Evolutionary conservation across 2,888 invertebrate species (phyloP), one percentile per base, ranked within the genome.

Genomic region (Volucella bombylans): DNA sequence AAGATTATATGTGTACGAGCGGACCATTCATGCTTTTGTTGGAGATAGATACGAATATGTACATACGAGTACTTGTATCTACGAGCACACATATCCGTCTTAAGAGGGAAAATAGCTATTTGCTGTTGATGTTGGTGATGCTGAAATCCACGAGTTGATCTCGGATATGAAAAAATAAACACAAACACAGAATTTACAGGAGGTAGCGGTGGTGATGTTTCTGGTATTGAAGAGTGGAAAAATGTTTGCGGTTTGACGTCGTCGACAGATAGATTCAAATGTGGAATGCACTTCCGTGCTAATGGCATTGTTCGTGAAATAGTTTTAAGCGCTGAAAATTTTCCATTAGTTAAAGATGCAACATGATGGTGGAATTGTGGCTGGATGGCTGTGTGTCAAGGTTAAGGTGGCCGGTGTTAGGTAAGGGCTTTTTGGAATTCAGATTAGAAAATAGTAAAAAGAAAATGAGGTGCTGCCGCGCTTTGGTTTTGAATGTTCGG

Each of bases 141-240:
- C 31, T 31, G 31, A 6, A 68, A 78, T 82, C 67, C 38, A 65
- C 61, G 45, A 62, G 68, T 67, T 82, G 68, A 73, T 82, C 64
- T 73, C 14, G n/a, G 73, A 52, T 73, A 82, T 59, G 78, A 65
- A 78, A 31, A 31, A 78, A 73, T 68, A 78, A 73, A 82, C 52
- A 68, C 8, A n/a, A 55, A 31, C n/a, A 12, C 14, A 14, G 11
- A 15, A 15, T 39, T 2, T 10, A 8, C 8, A 23, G 39, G 69
- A 43, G 41, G 18, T 11, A 45, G 18, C 18, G n/a, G 12, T 73
- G 73, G 64, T 54, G 62, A 45, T 23, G 1, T 9, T 8, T 3
- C 9, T 14, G 11, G 38, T 10, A 15, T 8, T 6, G 10, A 6
- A 15, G 14, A 67, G 18, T 31, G 31, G 4, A 31, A 31, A 31